Evolutionary conservation across 2,797 vertebrate genomes (phyloP), one percentile per base, ranked within the genome.

Genomic region (Pampus argenteus): DNA sequence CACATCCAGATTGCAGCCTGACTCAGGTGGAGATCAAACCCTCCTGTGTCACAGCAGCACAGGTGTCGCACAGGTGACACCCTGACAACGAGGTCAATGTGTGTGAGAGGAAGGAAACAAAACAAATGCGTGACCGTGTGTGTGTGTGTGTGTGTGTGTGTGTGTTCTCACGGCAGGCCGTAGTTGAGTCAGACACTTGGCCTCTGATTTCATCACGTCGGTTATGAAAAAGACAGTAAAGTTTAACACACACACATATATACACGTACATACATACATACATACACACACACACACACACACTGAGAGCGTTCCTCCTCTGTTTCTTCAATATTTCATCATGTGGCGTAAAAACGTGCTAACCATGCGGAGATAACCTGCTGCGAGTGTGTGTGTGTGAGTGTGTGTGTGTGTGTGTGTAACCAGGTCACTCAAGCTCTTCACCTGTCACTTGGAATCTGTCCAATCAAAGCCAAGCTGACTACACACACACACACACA

Each of bases 171-270:
- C 75, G 81, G 75, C 83, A 83, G 88, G 81, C 88, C 85, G 66
- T 83, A 81, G 88, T 93, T 92, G 92, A 94, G 84, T 94, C 92
- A 94, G 86, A 86, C 81, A 85, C 91, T 92, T 92, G 93, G 89
- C 90, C 89, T 90, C 86, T 92, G 89, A 92, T 94, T 95, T 94
- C 93, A 94, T 94, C 93, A 94, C 90, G 75, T 85, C 66, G 84
- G 91, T 93, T 93, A 93, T 93, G 89, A 89, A 93, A 93, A 88
- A 90, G 78, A 90, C 91, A 92, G 86, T 87, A 91, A 85, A 90
- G 78, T 90, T 90, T 84, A 85, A 90, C 76, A 34, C 63, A 56
- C 76, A 75, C 77, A 60, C n/a, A n/a, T 74, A 69, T 52, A 20
- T 66, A 23, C 48, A n/a, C 58, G 25, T 47, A 36, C n/a, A 50